phyloP scores from a whole-genome alignment of 1,140 invertebrate genomes.

The Pseudobourletiella spinata region DNA sequence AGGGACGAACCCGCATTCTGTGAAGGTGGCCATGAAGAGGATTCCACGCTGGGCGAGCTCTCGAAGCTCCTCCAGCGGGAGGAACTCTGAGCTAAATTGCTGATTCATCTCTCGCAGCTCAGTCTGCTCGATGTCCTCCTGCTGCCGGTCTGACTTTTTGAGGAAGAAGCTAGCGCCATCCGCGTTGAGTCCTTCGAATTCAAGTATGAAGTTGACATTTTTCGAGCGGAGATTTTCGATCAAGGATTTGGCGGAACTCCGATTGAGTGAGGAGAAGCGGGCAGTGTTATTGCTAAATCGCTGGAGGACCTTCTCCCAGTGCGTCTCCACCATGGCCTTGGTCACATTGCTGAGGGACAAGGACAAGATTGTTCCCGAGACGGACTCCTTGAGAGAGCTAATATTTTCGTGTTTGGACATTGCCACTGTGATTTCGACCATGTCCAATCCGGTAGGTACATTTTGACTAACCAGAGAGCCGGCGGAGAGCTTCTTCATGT shows the following conservation, averaged over 20 bases:
- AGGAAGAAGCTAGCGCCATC: background rate
- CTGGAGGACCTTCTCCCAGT: background rate
- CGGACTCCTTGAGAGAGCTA: too few relatives aligned
- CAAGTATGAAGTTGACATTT: background rate
- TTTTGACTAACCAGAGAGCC: too few relatives aligned
- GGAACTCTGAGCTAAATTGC: background rate
- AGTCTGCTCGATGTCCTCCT: background rate
- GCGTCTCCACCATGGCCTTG: too few relatives aligned
- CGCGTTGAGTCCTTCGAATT: background rate
- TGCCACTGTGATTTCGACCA: too few relatives aligned
- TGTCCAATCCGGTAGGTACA: too few relatives aligned
- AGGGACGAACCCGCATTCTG: background rate
- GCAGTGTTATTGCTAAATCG: background rate
- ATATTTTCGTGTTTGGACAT: too few relatives aligned
- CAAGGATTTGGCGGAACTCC: background rate
- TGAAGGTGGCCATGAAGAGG: background rate
- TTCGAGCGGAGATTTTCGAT: background rate
- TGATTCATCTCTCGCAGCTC: background rate
- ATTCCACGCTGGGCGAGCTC: slow-evolving; percentile 9
- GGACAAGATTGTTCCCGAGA: too few relatives aligned
- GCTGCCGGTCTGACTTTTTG: background rate
- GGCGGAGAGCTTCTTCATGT: too few relatives aligned
- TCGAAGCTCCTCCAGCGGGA: slow-evolving; percentile 1
- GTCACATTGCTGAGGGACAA: too few relatives aligned
- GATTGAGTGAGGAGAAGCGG: background rate